Conservation (phyloP, 2,797 vertebrate species). For the Crocidura indochinensis region DNA sequence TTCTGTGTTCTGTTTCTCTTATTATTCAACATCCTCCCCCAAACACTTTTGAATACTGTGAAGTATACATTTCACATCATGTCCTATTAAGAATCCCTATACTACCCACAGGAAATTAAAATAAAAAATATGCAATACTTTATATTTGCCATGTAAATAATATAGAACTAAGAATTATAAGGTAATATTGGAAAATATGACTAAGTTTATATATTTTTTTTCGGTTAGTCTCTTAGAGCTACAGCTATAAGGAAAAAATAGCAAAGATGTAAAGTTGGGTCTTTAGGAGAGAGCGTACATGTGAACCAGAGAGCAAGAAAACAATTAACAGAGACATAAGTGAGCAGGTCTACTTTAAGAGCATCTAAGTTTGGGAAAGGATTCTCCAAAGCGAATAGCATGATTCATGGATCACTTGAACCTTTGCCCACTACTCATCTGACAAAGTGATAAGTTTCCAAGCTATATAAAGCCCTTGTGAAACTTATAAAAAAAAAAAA, state of each 20-base stretch:
- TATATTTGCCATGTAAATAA: slow-evolving; percentile 5
- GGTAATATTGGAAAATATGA: not conserved
- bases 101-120: slow-evolving; percentile 49
- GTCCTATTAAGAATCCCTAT: not conserved
- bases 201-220: not conserved
- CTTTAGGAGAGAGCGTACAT: not conserved
- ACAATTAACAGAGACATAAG: not conserved
- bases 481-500: too few relatives aligned
- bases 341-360: too few relatives aligned
- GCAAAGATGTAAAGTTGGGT: not conserved
- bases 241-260: not conserved
- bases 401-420: too few relatives aligned
- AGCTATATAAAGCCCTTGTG: too few relatives aligned
- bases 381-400: not conserved
- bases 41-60: slow-evolving; percentile 17
- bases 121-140: not conserved
- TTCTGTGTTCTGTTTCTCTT: not conserved
- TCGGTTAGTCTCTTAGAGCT: not conserved
- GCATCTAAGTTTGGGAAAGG: not conserved
- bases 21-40: not conserved
- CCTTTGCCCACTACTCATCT: too few relatives aligned
- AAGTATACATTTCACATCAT: slow-evolving; percentile 44
- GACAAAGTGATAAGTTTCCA: too few relatives aligned
- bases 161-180: not conserved
- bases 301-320: not conserved